Base-by-base conservation (phyloP, 2,113 vertebrate genomes). In the Mesembrinibis cayennensis region DNA sequence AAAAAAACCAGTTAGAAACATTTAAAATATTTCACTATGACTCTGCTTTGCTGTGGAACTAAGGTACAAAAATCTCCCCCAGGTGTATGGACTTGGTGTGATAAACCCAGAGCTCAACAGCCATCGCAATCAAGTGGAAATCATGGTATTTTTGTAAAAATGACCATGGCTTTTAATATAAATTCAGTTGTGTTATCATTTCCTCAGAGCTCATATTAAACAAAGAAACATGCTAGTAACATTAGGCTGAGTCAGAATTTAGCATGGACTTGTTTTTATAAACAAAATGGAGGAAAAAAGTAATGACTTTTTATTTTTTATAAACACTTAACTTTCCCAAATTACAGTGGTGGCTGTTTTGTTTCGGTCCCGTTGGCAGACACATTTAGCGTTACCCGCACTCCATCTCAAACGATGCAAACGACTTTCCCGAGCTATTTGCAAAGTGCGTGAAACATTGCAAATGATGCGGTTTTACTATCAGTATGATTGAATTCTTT, bases 401-500 rank as follows among this genome's bases (percentile, higher is more conserved):
- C 83, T 95, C 61, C 18, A 0, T 84, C 80, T 93, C 70, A 90
- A 82, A 89, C 0, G 15, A 93, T 40, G 63, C 74, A 82, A 95
- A 70, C 0, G 1, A 77, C 83, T 92, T 95, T 79, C 34, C 66
- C 0, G 8, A 80, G 74, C 84, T 90, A 74, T 81, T 91, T 90
- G 78, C 62, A 55, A 86, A 95, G 89, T 34, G 30, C 52, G 0
- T 27, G 34, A 88, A 85, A 87, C 53, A 34, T 55, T 59, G 63
- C 67, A 13, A 63, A 29, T 0, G 38, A 69, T 83, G 45, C 4
- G 11, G 61, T 92, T 94, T 96, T 87, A n/a, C 93, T 77, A 74
- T 44, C 26, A 55, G 59, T 70, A 7, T 70, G 90, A 88, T 55
- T 72, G 71, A 97, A 96, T 96, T 97, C 89, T 94, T 90, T 95